These are phyloP conservation scores for Physocephala rufipes DNA, from an alignment of 2,888 invertebrate genomes.

Conservation along the genomic window DNA sequence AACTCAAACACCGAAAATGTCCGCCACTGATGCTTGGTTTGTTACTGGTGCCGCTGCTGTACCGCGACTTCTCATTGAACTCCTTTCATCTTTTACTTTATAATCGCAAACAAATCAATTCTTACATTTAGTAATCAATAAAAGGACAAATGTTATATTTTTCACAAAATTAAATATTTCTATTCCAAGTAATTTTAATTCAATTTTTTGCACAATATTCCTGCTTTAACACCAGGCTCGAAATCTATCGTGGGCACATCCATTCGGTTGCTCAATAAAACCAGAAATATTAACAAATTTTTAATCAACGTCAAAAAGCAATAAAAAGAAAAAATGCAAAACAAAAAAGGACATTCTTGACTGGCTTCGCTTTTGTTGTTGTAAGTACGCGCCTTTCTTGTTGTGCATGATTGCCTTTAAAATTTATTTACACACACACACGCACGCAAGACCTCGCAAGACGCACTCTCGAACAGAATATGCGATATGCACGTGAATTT, in stretches of 20 bases:
- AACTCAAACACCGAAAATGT: too few relatives aligned
- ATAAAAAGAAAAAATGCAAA: conserved; percentile 24
- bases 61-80: too few relatives aligned
- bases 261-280: conserved; percentile 23
- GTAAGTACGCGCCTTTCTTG: not conserved
- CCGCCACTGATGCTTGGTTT: too few relatives aligned
- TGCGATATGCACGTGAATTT: not conserved
- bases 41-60: too few relatives aligned
- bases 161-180: conserved; percentile 14
- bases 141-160: not conserved
- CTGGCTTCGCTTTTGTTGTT: conserved; percentile 29
- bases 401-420: conserved; percentile 1
- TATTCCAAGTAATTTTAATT: conserved; percentile 10
- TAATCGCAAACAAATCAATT: too few relatives aligned
- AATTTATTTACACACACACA: conserved; percentile 15
- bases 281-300: conserved; percentile 30
- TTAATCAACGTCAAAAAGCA: conserved; percentile 20
- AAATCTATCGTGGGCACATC: conserved; percentile 10
- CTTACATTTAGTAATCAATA: not conserved
- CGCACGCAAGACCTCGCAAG: not conserved
- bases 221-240: conserved; percentile 3
- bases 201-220: not conserved
- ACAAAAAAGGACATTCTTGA: conserved; percentile 34
- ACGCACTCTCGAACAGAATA: too few relatives aligned
- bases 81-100: too few relatives aligned